Evolutionary conservation across 2,113 vertebrate genomes (phyloP).

Genomic region (Muntiacus muntjak): DNA sequence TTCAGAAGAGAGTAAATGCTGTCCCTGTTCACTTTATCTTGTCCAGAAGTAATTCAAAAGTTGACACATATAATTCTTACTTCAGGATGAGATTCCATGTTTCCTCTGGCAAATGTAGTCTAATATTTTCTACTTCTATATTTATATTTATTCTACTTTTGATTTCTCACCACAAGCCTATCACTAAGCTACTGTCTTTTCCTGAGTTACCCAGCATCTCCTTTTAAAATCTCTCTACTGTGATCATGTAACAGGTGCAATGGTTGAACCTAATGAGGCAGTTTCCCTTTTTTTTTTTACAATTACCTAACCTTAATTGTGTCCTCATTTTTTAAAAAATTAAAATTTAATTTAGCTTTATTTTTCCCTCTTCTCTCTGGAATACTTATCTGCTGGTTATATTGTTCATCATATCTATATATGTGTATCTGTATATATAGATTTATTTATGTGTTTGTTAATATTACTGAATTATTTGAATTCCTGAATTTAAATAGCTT

Average conservation of each 20-base stretch:
- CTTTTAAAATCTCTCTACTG: not conserved
- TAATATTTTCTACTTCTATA: not conserved
- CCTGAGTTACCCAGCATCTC: not conserved
- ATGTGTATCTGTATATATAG: not conserved
- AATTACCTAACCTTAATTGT: not conserved
- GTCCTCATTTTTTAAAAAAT: not conserved
- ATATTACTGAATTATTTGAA: not conserved
- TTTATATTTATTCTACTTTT: not conserved
- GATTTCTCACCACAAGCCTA: not conserved
- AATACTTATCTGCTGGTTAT: not conserved
- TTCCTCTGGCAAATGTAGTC: not conserved
- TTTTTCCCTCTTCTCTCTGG: not conserved
- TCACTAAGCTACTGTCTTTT: not conserved
- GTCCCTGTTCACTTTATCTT: not conserved
- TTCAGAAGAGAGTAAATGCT: not conserved
- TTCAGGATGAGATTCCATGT: not conserved
- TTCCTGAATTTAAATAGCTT: not conserved
- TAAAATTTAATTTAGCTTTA: not conserved
- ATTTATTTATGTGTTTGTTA: not conserved
- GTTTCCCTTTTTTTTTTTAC: not conserved
- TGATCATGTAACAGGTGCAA: not conserved
- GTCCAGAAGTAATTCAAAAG: not conserved
- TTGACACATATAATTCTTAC: not conserved
- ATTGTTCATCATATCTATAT: not conserved
- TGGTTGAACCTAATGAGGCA: not conserved